Evolutionary conservation across 2,113 vertebrate genomes (phyloP).

Genomic region (Myrmecobius fasciatus): DNA sequence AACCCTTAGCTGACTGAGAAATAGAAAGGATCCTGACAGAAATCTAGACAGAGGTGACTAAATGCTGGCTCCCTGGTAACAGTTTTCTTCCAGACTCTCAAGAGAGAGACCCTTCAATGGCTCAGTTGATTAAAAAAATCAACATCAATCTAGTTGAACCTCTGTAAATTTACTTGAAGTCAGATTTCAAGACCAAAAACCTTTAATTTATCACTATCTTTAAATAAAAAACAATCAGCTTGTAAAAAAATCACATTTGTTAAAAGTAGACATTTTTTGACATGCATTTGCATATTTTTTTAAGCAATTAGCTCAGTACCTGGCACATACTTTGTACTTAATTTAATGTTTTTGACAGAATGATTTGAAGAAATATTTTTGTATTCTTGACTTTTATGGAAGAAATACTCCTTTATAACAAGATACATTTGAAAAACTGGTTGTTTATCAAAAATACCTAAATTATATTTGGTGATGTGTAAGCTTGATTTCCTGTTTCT

Average conservation of each 20-base stretch:
- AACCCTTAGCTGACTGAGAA: neutral
- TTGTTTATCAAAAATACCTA: neutral
- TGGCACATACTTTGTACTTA: neutral
- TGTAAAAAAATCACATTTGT: neutral
- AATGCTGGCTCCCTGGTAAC: neutral
- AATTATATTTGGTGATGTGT: neutral
- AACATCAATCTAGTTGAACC: neutral
- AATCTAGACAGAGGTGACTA: neutral
- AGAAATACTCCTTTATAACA: neutral
- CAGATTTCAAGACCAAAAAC: neutral
- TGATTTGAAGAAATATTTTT: neutral
- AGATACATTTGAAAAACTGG: neutral
- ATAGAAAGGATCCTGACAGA: neutral
- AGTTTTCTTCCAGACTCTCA: neutral
- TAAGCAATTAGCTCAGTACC: too few relatives aligned
- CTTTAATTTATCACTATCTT: neutral
- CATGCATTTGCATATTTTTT: neutral
- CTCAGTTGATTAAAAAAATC: neutral
- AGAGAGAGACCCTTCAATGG: neutral
- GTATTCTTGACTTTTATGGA: neutral
- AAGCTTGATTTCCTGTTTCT: neutral
- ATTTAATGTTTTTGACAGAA: neutral
- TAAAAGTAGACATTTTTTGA: neutral
- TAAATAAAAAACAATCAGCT: neutral
- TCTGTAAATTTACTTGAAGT: neutral